Conservation (phyloP, 2,113 vertebrate genomes). For the Macrotis lagotis region DNA sequence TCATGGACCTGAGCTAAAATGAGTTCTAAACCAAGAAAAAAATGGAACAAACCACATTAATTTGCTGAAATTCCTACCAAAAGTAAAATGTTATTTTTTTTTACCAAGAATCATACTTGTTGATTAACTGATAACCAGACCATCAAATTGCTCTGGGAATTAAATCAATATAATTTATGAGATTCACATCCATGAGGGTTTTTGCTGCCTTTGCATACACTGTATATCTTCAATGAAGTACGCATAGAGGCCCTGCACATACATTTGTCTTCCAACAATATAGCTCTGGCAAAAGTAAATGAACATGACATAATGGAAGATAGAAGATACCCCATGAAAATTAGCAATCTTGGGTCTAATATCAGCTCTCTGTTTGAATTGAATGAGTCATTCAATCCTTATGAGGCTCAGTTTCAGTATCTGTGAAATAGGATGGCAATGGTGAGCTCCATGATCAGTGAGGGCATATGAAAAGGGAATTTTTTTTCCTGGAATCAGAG, state of each 20-base stretch:
- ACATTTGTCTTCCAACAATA: neutral
- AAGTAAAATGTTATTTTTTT: constrained; percentile 30
- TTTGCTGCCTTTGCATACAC: neutral
- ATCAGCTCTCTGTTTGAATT: neutral
- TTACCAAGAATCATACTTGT: neutral
- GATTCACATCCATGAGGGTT: neutral
- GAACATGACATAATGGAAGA: neutral
- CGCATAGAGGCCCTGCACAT: neutral
- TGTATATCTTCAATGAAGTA: neutral
- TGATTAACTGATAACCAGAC: neutral
- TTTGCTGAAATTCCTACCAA: constrained; percentile 37
- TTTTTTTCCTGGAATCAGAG: neutral
- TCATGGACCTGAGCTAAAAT: neutral
- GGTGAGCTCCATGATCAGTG: neutral
- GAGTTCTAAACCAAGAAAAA: constrained; percentile 19
- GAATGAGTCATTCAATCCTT: neutral
- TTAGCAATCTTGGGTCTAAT: neutral
- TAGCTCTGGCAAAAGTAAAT: neutral
- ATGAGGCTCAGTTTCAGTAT: neutral
- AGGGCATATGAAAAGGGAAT: neutral
- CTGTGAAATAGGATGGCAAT: neutral
- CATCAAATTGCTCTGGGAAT: neutral
- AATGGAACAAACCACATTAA: neutral
- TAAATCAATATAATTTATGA: neutral
- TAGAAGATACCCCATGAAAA: neutral